A percentile compares a stretch with the other conserved stretches of the same genome.
Evolutionary conservation across 53 echinoderm and acorn worm species (phyloP).

Genomic region (Echinarachnius parma): DNA sequence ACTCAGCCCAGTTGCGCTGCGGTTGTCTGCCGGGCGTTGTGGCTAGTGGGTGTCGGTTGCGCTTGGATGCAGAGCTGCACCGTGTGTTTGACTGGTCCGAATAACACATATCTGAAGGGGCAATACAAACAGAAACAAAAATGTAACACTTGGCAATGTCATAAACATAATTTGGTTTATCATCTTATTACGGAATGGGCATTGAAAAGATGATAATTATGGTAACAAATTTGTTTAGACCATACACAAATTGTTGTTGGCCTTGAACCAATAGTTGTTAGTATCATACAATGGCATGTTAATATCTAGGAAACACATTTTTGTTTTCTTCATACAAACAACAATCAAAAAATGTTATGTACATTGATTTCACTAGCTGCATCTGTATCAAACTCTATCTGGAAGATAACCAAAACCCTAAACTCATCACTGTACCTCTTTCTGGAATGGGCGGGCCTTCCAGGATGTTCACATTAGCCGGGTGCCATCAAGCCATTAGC

Average conservation of each 20-base stretch:
- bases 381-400: too few relatives aligned
- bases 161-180: neutral
- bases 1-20: conserved; percentile 81
- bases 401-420: too few relatives aligned
- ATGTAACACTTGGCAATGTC: neutral
- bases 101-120: conserved; percentile 45
- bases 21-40: conserved; percentile 43
- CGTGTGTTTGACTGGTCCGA: conserved; percentile 56
- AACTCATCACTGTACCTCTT: conserved; percentile 59
- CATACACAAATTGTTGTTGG: too few relatives aligned
- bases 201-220: too few relatives aligned
- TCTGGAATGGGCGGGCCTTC: conserved; percentile 39
- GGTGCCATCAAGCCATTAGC: conserved; percentile 20
- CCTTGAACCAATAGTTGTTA: too few relatives aligned
- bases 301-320: too few relatives aligned
- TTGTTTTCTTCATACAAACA: too few relatives aligned
- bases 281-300: neutral
- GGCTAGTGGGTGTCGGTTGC: conserved; percentile 19
- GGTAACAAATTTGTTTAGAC: too few relatives aligned
- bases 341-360: too few relatives aligned
- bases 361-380: too few relatives aligned
- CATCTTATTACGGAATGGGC: too few relatives aligned
- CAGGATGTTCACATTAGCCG: too few relatives aligned
- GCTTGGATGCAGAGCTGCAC: conserved; percentile 40
- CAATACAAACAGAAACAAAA: neutral